These are phyloP conservation scores for Hylia prasina DNA, from an alignment of 2,113 vertebrate species.

Conservation along the genomic window DNA sequence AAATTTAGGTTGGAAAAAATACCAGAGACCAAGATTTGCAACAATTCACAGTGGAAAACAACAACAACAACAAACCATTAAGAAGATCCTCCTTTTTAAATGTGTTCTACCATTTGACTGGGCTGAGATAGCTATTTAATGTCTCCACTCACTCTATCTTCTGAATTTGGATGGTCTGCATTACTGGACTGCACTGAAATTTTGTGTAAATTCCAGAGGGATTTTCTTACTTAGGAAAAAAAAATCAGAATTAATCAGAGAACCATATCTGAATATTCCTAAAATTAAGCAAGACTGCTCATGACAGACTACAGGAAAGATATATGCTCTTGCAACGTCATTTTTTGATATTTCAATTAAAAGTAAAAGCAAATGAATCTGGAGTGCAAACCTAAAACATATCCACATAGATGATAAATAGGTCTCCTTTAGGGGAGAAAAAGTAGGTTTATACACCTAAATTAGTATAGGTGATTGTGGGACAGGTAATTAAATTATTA, in stretches of 20 bases:
- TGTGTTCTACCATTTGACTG: neutral
- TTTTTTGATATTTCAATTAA: neutral
- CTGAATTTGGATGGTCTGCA: neutral
- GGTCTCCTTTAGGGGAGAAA: neutral
- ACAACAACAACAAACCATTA: neutral
- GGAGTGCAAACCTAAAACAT: neutral
- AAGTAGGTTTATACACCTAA: neutral
- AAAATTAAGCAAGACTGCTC: neutral
- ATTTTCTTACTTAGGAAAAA: neutral
- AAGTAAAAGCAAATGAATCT: neutral
- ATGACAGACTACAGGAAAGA: neutral
- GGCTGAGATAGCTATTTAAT: neutral
- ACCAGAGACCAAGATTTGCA: neutral
- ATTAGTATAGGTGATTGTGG: neutral
- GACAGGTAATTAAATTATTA: neutral
- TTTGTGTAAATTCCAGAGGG: neutral
- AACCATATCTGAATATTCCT: neutral
- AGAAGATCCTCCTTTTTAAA: neutral
- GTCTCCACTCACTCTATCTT: neutral
- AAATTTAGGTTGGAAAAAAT: neutral
- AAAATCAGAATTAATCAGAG: neutral
- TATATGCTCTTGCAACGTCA: neutral
- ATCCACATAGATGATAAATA: neutral
- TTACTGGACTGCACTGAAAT: neutral
- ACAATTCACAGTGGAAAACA: neutral